Base-by-base conservation (phyloP, 2,888 invertebrate genomes). In the Rugalucina vietnamica region DNA sequence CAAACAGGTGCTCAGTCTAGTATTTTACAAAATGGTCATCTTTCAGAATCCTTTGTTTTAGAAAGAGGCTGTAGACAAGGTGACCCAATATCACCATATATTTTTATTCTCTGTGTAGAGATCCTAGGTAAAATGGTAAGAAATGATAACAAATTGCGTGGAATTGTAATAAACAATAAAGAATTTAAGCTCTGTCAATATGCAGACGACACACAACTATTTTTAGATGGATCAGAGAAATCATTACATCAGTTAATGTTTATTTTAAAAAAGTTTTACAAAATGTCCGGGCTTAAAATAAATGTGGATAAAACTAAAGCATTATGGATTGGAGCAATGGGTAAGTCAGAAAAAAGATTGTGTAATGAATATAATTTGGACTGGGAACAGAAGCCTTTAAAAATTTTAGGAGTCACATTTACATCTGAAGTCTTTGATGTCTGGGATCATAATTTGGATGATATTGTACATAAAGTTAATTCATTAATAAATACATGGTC, bases 1-100 rank as follows among this genome's bases (percentile, higher is more conserved):
- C 70, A 80, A 32, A 77, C 54, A 21, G 76, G 81, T 49, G 78
- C 71, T 49, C n/a, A 65, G 21, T 69, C 84, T 5, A 71, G 72
- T 54, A 43, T 43, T 12, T 43, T 43, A 8, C 18, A 43, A 12
- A 12, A 12, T 18, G 43, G 43, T 43, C 18, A 43, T 43, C 18
- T 43, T 12, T 43, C 43, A 12, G 43, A 43, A 8, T 43, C 18
- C 43, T 43, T 43, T 43, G 8, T 12, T 43, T 43, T 43, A 43
- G 10, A 43, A 43, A 43, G 43, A 43, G 43, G 43, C 8, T 43
- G 43, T 18, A 43, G 43, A 18, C 43, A 43, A 43, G 43, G 43
- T 12, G 43, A 43, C 18, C 43, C 43, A 43, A 43, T 43, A 8
- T 43, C 43, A 43, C 43, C 43, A 43, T 43, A 43, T 43, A 18